phyloP scores from a whole-genome alignment of 2,888 invertebrate species.

The Geophilus truncorum region DNA sequence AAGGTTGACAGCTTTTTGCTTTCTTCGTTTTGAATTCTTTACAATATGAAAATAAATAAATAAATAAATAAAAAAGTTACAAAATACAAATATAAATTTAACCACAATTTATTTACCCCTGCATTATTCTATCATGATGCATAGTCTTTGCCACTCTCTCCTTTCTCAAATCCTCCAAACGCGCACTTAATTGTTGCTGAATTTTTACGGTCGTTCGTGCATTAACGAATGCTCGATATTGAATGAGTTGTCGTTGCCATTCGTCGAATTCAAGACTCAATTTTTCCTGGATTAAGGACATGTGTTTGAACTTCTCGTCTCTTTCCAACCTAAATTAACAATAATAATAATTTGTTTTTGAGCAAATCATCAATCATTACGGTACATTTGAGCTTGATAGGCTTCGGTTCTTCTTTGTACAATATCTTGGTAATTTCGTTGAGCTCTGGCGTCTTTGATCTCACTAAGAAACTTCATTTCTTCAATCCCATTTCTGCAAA shows the following conservation, averaged over 20 bases:
- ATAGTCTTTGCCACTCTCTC: slow-evolving; percentile 19
- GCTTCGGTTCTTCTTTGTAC: background rate
- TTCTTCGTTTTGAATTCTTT: slow-evolving; percentile 34
- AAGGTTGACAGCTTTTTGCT: slow-evolving; percentile 11
- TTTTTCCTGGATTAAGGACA: background rate
- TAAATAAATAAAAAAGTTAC: background rate
- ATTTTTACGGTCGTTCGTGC: background rate
- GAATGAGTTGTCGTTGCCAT: slow-evolving; percentile 10
- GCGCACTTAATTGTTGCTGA: background rate
- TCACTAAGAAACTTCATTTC: background rate
- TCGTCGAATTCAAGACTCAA: background rate
- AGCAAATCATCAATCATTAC: no score
- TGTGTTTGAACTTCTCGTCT: background rate
- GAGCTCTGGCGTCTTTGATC: background rate
- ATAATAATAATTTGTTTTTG: no score
- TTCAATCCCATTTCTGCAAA: background rate
- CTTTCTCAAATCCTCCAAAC: slow-evolving; percentile 15
- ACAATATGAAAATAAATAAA: background rate
- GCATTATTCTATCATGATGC: slow-evolving; percentile 32
- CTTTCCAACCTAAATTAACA: slow-evolving; percentile 23
- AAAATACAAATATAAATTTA: no score
- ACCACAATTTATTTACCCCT: background rate
- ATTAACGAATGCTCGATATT: slow-evolving; percentile 27
- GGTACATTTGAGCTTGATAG: background rate
- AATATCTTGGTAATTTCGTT: background rate